These are phyloP conservation scores for Tetrax tetrax DNA, from an alignment of 2,113 vertebrate species.

Conservation along the genomic window DNA sequence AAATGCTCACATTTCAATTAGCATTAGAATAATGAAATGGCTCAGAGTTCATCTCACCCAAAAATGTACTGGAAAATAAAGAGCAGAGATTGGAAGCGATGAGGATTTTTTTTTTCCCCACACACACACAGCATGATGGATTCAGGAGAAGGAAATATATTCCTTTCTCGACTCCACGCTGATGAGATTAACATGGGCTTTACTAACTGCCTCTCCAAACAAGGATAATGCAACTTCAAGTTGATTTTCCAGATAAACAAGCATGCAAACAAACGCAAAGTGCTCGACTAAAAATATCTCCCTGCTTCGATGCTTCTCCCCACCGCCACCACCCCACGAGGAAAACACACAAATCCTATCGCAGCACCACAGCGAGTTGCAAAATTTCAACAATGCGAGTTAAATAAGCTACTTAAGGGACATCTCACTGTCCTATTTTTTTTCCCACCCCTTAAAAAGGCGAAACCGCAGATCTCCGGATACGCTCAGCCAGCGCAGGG, in stretches of 20 bases:
- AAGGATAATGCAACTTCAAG: conserved; percentile 64
- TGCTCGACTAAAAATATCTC: conserved; percentile 67
- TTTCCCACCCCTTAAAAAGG: neutral
- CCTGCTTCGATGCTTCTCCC: conserved; percentile 6
- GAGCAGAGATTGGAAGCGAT: conserved; percentile 22
- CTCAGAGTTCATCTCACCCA: conserved; percentile 38
- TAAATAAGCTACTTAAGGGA: conserved; percentile 32
- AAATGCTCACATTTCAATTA: conserved; percentile 54
- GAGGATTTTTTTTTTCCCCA: neutral
- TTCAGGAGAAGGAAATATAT: neutral
- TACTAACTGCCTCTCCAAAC: conserved; percentile 56
- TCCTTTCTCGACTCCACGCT: conserved; percentile 25
- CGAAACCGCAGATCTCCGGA: neutral
- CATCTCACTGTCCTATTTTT: neutral
- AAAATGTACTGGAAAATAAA: conserved; percentile 61
- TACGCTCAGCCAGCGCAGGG: neutral
- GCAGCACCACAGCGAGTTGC: neutral
- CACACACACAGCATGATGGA: neutral
- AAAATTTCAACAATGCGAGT: conserved; percentile 21
- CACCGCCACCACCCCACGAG: neutral
- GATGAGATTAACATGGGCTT: conserved; percentile 56
- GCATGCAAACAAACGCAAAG: conserved; percentile 60
- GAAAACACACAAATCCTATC: neutral
- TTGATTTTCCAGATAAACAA: conserved; percentile 72
- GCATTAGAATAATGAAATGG: conserved; percentile 50